These are phyloP conservation scores for Toxostoma redivivum DNA, from an alignment of 2,113 vertebrate genomes.

Conservation along the genomic window DNA sequence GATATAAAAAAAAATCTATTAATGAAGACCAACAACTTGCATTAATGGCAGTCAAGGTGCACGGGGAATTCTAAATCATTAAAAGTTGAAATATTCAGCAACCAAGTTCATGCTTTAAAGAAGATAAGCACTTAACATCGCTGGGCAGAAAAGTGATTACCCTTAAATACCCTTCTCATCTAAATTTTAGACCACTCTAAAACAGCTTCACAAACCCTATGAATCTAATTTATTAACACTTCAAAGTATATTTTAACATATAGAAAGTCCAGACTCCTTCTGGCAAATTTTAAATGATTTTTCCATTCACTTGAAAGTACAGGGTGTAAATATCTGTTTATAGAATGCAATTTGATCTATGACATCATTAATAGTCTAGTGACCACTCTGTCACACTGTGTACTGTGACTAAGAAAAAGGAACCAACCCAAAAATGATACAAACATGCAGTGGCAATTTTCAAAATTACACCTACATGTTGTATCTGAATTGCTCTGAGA, in stretches of 20 bases:
- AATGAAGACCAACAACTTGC: neutral
- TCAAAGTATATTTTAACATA: neutral
- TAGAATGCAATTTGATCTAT: neutral
- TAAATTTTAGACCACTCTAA: neutral
- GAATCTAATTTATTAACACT: neutral
- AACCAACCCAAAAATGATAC: neutral
- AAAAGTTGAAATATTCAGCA: neutral
- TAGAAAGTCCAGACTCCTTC: neutral
- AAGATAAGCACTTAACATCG: neutral
- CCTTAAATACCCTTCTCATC: neutral
- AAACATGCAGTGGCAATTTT: neutral
- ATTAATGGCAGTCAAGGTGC: neutral
- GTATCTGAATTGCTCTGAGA: neutral
- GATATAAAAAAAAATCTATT: neutral
- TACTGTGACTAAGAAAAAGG: neutral
- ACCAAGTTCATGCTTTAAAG: neutral
- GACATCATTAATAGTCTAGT: neutral
- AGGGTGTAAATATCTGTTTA: neutral
- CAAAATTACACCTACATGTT: neutral
- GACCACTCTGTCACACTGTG: neutral
- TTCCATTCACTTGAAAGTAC: neutral
- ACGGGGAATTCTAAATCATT: neutral
- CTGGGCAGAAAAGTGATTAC: neutral
- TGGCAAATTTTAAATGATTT: neutral
- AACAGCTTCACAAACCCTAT: neutral